These are phyloP conservation scores for Wasmannia auropunctata DNA, from an alignment of 1,140 invertebrate genomes.

Conservation along the genomic window DNA sequence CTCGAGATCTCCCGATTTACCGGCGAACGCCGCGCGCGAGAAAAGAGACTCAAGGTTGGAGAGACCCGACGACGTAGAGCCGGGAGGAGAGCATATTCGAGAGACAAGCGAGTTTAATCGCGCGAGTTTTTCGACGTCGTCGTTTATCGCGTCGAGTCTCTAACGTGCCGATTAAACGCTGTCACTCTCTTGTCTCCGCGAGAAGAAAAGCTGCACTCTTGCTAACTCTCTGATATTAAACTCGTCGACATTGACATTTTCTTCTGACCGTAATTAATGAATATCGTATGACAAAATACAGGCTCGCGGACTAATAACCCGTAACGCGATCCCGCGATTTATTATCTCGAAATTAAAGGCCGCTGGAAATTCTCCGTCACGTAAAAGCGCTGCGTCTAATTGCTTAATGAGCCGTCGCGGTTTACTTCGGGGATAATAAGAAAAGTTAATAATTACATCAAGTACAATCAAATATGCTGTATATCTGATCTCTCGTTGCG, in stretches of 20 bases:
- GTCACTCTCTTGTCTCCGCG: background rate
- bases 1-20: slow-evolving; percentile 9
- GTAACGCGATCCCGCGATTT: background rate
- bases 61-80: too few species aligned
- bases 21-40: background rate
- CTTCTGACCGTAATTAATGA: background rate
- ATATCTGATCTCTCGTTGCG: background rate
- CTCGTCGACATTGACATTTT: background rate
- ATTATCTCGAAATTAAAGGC: slow-evolving; percentile 8
- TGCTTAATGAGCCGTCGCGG: slow-evolving; percentile 27
- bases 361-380: slow-evolving; percentile 14
- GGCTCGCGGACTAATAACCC: background rate
- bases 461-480: slow-evolving; percentile 20
- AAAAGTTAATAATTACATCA: background rate
- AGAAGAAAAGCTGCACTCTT: background rate
- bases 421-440: background rate
- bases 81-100: too few species aligned
- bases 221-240: background rate
- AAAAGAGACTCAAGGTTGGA: slow-evolving; percentile 9
- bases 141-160: background rate
- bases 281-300: background rate
- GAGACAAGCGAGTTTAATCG: background rate
- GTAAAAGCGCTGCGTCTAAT: slow-evolving; percentile 29
- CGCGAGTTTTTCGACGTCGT: background rate
- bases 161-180: background rate